Evolutionary conservation across 2,797 vertebrate species (phyloP).

Genomic region (Pelobates cultripes): DNA sequence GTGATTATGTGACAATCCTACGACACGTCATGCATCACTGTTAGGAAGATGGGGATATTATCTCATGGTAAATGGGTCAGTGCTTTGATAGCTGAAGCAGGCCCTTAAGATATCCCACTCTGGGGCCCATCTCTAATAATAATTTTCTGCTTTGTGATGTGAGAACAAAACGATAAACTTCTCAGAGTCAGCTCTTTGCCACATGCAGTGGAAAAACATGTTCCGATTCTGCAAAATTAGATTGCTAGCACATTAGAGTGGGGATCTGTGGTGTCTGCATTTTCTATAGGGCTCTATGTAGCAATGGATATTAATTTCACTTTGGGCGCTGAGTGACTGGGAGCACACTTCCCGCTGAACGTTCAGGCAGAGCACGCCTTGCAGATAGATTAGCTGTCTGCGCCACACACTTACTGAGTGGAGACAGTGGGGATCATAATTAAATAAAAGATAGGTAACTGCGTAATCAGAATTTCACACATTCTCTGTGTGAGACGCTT

Average conservation of each 20-base stretch:
- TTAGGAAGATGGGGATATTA: not conserved
- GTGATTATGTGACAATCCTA: too few species aligned
- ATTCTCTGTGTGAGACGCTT: not conserved
- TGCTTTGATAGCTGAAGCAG: not conserved
- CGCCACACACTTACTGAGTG: too few species aligned
- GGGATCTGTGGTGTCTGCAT: not conserved
- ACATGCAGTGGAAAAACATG: not conserved
- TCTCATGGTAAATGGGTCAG: not conserved
- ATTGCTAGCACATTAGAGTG: not conserved
- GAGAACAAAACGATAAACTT: not conserved
- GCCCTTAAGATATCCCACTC: not conserved
- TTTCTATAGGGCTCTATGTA: not conserved
- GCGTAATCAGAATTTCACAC: slow-evolving; percentile 15
- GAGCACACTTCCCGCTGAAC: not conserved
- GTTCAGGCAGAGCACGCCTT: not conserved
- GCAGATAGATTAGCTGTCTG: slow-evolving; percentile 4
- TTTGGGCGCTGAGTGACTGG: not conserved
- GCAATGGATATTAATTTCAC: slow-evolving; percentile 11
- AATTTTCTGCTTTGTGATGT: not conserved
- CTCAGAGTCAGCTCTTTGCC: not conserved
- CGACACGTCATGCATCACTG: too few species aligned
- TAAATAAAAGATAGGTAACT: slow-evolving; percentile 18
- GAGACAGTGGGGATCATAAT: slow-evolving; percentile 10
- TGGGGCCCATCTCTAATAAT: not conserved
- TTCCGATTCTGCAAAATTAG: not conserved